A percentile compares a stretch with the other conserved stretches of the same genome.
Conservation (phyloP, 2,888 invertebrate species). For the Pollenia amentaria region DNA sequence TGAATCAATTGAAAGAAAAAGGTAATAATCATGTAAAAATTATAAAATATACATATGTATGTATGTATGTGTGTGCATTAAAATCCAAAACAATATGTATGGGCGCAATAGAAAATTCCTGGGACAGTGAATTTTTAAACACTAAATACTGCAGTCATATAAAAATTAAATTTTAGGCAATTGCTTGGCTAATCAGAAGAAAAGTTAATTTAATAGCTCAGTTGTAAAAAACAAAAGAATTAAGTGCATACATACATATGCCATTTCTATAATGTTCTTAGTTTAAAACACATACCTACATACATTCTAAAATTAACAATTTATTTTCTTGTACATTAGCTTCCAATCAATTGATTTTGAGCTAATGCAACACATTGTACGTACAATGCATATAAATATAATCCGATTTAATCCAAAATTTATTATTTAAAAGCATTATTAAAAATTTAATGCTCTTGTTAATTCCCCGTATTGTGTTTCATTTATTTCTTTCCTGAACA, state of each 20-base stretch:
- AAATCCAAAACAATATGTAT: neutral
- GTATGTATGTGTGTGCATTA: neutral
- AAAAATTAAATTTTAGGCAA: neutral
- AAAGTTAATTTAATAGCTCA: too few relatives aligned
- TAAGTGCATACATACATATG: too few relatives aligned
- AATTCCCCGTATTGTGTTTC: constrained; percentile 56
- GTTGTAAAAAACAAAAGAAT: too few relatives aligned
- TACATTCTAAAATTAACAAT: neutral
- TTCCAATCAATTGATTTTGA: constrained; percentile 56
- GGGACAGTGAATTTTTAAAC: neutral
- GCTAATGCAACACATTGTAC: constrained; percentile 17
- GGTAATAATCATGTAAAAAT: constrained; percentile 43
- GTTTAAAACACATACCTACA: neutral
- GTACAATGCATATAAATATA: constrained; percentile 35
- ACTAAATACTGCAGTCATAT: neutral
- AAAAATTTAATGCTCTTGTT: constrained; percentile 54
- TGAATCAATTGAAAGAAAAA: constrained; percentile 78
- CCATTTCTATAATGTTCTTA: neutral
- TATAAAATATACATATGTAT: neutral
- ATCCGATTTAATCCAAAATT: constrained; percentile 57
- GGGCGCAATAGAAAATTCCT: neutral
- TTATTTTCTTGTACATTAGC: neutral
- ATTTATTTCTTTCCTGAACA: constrained; percentile 40
- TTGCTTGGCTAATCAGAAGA: too few relatives aligned
- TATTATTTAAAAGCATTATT: neutral